Conservation (phyloP, 2,888 invertebrate genomes). For the Lapara coniferarum region DNA sequence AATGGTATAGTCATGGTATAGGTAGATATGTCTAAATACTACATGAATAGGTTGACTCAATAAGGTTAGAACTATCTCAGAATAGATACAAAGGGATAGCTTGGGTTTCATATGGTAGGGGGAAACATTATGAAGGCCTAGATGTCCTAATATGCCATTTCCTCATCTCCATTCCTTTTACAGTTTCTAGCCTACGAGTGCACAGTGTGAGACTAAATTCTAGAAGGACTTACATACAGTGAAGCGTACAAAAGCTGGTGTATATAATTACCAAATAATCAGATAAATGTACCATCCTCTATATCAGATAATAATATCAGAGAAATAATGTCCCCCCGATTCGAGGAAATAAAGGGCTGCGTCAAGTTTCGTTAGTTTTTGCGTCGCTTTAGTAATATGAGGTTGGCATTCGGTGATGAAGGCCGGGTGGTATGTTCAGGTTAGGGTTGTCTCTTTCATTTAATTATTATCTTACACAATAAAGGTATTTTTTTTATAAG, state of each 20-base stretch:
- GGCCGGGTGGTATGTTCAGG: constrained; percentile 7
- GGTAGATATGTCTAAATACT: too few species aligned
- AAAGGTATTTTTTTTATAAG: background rate
- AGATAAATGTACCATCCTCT: background rate
- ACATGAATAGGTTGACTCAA: too few species aligned
- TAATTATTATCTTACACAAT: background rate
- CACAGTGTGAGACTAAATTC: too few species aligned
- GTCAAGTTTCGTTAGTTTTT: constrained; percentile 63
- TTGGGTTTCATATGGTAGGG: too few species aligned
- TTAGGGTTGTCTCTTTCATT: background rate
- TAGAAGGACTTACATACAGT: too few species aligned
- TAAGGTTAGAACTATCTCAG: too few species aligned
- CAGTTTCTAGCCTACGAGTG: too few species aligned
- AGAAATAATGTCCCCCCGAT: constrained; percentile 1
- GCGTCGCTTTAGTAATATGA: constrained; percentile 56
- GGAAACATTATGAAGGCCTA: too few species aligned
- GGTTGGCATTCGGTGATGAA: constrained; percentile 41
- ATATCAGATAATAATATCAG: background rate
- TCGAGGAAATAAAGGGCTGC: constrained; percentile 45
- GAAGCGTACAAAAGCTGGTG: background rate
- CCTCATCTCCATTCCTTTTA: too few species aligned
- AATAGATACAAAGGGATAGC: too few species aligned
- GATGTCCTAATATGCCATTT: too few species aligned
- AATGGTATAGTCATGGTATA: too few species aligned
- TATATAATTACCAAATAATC: background rate